These are phyloP conservation scores for Papilio aristodemus DNA, from an alignment of 1,140 invertebrate species.

Conservation along the genomic window DNA sequence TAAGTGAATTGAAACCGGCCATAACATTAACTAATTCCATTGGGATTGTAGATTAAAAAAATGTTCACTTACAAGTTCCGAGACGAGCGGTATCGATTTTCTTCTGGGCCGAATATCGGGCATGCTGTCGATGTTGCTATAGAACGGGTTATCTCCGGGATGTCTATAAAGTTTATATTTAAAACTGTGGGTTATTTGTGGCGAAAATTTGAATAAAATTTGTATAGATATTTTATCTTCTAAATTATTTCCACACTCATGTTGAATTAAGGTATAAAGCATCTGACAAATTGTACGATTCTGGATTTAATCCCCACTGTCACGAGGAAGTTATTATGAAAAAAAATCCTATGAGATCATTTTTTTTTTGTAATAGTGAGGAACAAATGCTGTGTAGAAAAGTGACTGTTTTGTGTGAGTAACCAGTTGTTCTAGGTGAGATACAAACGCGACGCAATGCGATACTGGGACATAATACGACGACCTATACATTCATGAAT, in stretches of 20 bases:
- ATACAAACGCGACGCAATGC: no score
- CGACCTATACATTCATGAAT: no score
- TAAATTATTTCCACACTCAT: not conserved
- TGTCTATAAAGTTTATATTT: slow-evolving; percentile 81
- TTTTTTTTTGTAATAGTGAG: no score
- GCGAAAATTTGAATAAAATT: not conserved
- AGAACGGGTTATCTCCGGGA: slow-evolving; percentile 98
- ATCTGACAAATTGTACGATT: no score
- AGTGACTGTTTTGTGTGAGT: no score
- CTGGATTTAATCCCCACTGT: no score
- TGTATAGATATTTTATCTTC: slow-evolving; percentile 26
- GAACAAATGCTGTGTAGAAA: no score
- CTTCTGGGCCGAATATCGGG: slow-evolving; percentile 97
- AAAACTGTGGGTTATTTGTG: slow-evolving; percentile 1
- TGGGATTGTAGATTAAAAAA: slow-evolving; percentile 40
- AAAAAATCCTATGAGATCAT: no score
- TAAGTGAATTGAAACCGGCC: slow-evolving; percentile 71
- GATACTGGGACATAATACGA: no score
- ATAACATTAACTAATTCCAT: slow-evolving; percentile 62
- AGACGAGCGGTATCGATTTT: slow-evolving; percentile 98
- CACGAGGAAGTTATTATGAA: no score
- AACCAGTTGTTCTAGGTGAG: no score
- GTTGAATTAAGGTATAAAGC: no score
- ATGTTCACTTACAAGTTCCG: slow-evolving; percentile 96
- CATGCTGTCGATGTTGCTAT: slow-evolving; percentile 99